These are phyloP conservation scores for Ennomos fuscantarius DNA, from an alignment of 2,888 invertebrate species.

Conservation along the genomic window DNA sequence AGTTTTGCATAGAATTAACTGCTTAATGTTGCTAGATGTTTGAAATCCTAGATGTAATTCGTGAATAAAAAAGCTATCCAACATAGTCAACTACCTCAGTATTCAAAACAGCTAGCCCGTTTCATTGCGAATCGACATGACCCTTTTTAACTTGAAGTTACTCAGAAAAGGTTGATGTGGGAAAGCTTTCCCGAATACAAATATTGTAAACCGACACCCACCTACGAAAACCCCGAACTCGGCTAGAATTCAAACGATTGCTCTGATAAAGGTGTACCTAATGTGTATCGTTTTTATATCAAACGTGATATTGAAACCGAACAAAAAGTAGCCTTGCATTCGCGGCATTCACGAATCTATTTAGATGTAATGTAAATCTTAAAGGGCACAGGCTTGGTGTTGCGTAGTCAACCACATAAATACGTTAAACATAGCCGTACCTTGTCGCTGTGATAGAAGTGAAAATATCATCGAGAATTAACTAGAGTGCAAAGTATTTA, in stretches of 20 bases:
- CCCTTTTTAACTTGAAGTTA: conserved; percentile 21
- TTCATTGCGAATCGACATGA: conserved; percentile 25
- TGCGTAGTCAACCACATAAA: conserved; percentile 46
- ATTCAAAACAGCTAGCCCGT: conserved; percentile 21
- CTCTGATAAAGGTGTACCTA: conserved; percentile 20
- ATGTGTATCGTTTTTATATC: conserved; percentile 25
- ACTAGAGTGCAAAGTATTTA: not conserved
- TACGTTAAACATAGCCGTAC: conserved; percentile 31
- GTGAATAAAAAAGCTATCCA: not conserved
- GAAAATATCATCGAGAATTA: conserved; percentile 1
- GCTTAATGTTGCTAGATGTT: too few species aligned
- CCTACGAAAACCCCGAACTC: conserved; percentile 18
- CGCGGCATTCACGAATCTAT: conserved; percentile 64
- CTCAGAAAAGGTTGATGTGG: conserved; percentile 17
- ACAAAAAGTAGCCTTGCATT: conserved; percentile 57
- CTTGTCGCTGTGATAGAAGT: conserved; percentile 11
- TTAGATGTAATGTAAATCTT: conserved; percentile 71
- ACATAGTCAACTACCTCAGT: conserved; percentile 11
- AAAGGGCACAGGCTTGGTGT: conserved; percentile 79
- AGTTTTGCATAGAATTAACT: too few species aligned
- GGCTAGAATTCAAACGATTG: conserved; percentile 26
- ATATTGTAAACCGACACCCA: conserved; percentile 19
- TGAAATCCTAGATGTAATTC: too few species aligned
- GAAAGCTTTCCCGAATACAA: conserved; percentile 24
- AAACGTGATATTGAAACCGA: conserved; percentile 38